Conservation (phyloP, 2,797 vertebrate genomes). For the Chrosomus eos region DNA sequence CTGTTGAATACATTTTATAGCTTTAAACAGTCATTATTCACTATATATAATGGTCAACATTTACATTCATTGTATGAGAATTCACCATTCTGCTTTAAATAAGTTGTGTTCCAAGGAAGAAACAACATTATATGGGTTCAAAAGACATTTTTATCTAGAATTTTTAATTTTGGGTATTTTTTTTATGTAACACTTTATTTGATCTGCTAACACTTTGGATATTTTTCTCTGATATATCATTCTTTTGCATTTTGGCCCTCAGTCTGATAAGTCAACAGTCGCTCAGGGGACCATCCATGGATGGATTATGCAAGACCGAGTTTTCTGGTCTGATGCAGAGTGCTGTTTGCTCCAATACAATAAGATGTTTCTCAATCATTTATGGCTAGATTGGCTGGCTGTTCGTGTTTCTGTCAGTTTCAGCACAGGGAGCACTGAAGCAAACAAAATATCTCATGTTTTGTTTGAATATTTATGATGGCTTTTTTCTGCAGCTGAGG, state of each 20-base stretch:
- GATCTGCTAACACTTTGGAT: background rate
- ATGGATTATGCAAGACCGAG: constrained; percentile 63
- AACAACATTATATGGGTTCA: too few species aligned
- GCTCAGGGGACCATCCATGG: constrained; percentile 23
- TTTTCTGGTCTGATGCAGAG: constrained; percentile 63
- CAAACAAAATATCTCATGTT: constrained; percentile 58
- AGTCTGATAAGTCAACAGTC: constrained; percentile 51
- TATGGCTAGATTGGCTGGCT: constrained; percentile 54
- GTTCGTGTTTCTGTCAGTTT: constrained; percentile 61
- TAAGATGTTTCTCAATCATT: constrained; percentile 68
- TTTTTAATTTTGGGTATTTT: too few species aligned
- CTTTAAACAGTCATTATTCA: too few species aligned
- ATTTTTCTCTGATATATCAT: background rate
- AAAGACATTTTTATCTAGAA: background rate
- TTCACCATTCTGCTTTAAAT: too few species aligned
- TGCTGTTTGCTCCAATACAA: constrained; percentile 52
- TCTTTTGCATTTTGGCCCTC: background rate
- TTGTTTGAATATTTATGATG: constrained; percentile 70
- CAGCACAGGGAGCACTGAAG: constrained; percentile 61
- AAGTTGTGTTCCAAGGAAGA: too few species aligned
- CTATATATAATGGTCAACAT: too few species aligned
- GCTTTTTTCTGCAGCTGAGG: constrained; percentile 39
- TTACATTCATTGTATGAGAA: too few species aligned
- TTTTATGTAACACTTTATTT: background rate
- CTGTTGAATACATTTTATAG: too few species aligned